phyloP scores from a whole-genome alignment of 2,888 invertebrate genomes.

The Phyto melanocephala region DNA sequence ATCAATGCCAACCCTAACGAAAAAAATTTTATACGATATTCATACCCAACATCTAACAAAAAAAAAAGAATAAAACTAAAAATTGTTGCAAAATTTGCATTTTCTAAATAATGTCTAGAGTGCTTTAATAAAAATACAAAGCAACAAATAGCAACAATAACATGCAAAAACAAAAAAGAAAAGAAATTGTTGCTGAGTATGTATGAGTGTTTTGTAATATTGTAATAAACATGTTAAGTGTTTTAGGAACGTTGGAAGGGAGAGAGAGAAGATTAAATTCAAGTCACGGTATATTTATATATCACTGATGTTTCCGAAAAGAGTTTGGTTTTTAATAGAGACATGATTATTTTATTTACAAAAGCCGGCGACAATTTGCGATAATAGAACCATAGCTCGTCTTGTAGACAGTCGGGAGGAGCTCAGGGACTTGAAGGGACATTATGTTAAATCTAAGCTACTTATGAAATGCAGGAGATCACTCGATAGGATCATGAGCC shows the following conservation, averaged over 20 bases:
- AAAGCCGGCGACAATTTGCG: too few relatives aligned
- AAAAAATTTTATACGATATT: constrained; percentile 21
- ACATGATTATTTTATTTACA: too few relatives aligned
- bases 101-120: constrained; percentile 70
- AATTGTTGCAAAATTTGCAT: constrained; percentile 72
- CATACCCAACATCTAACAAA: background rate
- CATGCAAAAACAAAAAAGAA: constrained; percentile 22
- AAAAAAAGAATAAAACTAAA: constrained; percentile 10
- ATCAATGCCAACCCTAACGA: constrained; percentile 49
- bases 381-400: too few relatives aligned
- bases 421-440: too few relatives aligned
- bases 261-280: constrained; percentile 14
- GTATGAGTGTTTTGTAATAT: background rate
- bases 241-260: constrained; percentile 28
- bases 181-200: background rate
- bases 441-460: too few relatives aligned
- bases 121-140: constrained; percentile 53
- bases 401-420: too few relatives aligned
- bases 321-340: background rate
- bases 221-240: constrained; percentile 55
- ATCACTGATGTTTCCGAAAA: background rate
- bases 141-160: constrained; percentile 40
- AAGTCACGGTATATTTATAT: constrained; percentile 44
- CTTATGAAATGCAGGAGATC: too few relatives aligned
- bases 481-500: too few relatives aligned